phyloP scores from a whole-genome alignment of 2,797 vertebrate species.

The Lepus oiostolus region DNA sequence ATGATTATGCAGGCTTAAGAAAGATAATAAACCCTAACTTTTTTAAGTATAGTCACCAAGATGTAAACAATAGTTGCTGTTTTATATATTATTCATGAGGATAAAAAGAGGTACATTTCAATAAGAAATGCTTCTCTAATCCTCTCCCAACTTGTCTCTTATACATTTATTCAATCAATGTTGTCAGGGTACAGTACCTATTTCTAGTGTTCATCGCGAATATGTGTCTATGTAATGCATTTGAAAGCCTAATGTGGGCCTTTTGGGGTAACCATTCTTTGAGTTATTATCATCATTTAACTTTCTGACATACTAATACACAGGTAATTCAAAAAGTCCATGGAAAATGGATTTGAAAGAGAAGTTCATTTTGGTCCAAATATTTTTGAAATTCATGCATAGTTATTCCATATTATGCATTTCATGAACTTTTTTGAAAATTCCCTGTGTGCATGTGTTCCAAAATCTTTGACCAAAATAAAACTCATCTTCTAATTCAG shows the following conservation, averaged over 20 bases:
- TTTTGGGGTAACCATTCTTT: slow-evolving; percentile 11
- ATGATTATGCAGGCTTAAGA: background rate
- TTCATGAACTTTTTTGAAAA: no score
- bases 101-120: background rate
- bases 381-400: no score
- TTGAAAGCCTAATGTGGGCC: background rate
- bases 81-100: background rate
- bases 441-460: no score
- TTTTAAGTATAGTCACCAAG: background rate
- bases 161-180: background rate
- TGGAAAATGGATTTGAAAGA: no score
- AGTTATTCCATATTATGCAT: no score
- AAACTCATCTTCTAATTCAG: no score
- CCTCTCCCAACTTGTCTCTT: background rate
- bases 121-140: background rate
- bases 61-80: background rate
- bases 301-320: background rate
- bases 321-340: no score
- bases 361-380: no score
- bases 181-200: background rate
- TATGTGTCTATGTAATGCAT: background rate
- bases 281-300: slow-evolving; percentile 29
- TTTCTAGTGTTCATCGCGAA: slow-evolving; percentile 23
- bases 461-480: no score
- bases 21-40: background rate